These are phyloP conservation scores for Uropsilus gracilis DNA, from an alignment of 2,113 vertebrate genomes.

Conservation along the genomic window DNA sequence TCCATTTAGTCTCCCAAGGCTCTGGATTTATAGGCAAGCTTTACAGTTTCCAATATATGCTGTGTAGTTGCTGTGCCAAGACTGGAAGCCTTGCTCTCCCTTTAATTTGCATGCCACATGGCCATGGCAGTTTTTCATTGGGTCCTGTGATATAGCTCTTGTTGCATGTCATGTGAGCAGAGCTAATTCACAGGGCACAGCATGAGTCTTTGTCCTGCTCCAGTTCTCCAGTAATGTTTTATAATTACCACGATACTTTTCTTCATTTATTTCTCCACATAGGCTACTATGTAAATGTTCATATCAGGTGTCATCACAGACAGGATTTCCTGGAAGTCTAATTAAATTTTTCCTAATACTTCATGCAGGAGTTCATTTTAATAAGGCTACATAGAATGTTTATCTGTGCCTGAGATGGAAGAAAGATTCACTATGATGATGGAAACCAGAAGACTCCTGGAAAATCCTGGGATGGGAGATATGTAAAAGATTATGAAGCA, in stretches of 20 bases:
- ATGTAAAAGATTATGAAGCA: not conserved
- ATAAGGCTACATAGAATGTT: conserved; percentile 33
- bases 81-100: not conserved
- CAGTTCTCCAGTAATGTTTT: not conserved
- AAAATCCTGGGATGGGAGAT: not conserved
- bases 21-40: conserved; percentile 54
- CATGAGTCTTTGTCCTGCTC: not conserved
- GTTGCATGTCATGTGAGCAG: not conserved
- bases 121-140: conserved; percentile 20
- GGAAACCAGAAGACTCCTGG: not conserved
- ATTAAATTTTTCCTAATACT: conserved; percentile 21
- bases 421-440: conserved; percentile 39
- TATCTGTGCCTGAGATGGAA: not conserved
- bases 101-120: conserved; percentile 43
- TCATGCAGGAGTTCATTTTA: conserved; percentile 26
- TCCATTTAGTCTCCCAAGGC: conserved; percentile 44
- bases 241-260: not conserved
- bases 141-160: not conserved
- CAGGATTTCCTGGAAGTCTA: conserved; percentile 42
- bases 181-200: not conserved
- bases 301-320: conserved; percentile 5
- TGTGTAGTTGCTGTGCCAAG: not conserved
- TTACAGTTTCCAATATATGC: conserved; percentile 64
- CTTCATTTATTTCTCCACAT: conserved; percentile 57
- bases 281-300: conserved; percentile 39